Conservation (phyloP, 53 echinoderm and acorn worm species). For the Glandiceps talaboti region DNA sequence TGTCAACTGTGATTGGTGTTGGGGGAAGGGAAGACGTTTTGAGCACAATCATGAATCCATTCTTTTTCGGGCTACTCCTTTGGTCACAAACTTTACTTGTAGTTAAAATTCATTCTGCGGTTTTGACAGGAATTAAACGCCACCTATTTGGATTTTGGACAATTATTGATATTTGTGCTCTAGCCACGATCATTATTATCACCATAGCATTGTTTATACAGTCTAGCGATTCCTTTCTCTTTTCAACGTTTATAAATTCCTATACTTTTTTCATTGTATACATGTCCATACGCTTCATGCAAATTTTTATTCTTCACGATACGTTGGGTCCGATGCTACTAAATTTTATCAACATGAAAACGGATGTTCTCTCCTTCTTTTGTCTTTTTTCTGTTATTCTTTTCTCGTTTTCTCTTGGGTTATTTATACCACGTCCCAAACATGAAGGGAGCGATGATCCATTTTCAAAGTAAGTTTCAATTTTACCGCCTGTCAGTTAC, state of each 20-base stretch:
- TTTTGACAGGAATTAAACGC: not conserved
- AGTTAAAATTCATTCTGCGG: not conserved
- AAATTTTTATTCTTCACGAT: not conserved
- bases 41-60: not conserved
- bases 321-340: not conserved
- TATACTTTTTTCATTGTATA: not conserved
- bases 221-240: not conserved
- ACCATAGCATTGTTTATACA: not conserved
- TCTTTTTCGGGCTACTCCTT: not conserved
- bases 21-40: not conserved
- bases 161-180: not conserved
- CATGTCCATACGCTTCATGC: not conserved
- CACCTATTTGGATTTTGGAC: not conserved
- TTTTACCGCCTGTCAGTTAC: too few species aligned
- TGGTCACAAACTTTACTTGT: not conserved
- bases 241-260: not conserved
- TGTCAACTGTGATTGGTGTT: too few species aligned
- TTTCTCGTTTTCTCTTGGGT: not conserved
- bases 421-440: too few species aligned
- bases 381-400: not conserved
- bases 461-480: not conserved
- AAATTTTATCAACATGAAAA: not conserved
- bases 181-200: not conserved
- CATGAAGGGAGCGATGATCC: not conserved
- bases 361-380: not conserved